Conservation (phyloP, 2,888 invertebrate genomes). For the Autographa gamma region DNA sequence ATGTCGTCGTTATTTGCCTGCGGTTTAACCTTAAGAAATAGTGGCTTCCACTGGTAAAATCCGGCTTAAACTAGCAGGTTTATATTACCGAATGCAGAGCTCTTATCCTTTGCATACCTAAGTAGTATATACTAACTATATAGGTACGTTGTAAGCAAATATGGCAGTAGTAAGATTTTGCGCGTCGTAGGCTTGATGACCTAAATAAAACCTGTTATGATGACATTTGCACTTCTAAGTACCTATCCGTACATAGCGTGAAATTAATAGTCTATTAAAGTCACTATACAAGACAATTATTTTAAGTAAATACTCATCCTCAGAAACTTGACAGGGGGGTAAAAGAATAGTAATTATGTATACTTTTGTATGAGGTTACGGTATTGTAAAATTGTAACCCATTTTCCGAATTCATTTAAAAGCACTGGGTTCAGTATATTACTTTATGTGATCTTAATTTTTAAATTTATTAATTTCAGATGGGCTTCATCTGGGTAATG, state of each 20-base stretch:
- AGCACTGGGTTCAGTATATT: no score
- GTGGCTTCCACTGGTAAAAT: not conserved
- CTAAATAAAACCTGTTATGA: not conserved
- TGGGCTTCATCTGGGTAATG: conserved; percentile 82
- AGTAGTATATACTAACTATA: not conserved
- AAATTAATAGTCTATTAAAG: no score
- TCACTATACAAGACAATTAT: no score
- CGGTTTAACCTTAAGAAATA: not conserved
- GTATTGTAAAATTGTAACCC: no score
- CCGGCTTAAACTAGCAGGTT: not conserved
- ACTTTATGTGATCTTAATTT: no score
- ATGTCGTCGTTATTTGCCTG: not conserved
- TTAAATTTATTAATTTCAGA: conserved; percentile 58
- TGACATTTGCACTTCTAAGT: not conserved
- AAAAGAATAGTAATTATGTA: no score
- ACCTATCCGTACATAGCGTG: not conserved
- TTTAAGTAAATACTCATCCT: no score
- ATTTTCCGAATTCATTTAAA: no score
- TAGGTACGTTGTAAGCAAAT: no score
- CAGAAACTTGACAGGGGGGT: no score
- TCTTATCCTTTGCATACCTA: not conserved
- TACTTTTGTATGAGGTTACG: no score
- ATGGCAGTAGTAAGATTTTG: no score
- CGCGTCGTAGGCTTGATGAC: not conserved
- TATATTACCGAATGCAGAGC: not conserved